These are phyloP conservation scores for Xestoiulus laeticollis DNA, from an alignment of 2,888 invertebrate genomes.

Conservation along the genomic window DNA sequence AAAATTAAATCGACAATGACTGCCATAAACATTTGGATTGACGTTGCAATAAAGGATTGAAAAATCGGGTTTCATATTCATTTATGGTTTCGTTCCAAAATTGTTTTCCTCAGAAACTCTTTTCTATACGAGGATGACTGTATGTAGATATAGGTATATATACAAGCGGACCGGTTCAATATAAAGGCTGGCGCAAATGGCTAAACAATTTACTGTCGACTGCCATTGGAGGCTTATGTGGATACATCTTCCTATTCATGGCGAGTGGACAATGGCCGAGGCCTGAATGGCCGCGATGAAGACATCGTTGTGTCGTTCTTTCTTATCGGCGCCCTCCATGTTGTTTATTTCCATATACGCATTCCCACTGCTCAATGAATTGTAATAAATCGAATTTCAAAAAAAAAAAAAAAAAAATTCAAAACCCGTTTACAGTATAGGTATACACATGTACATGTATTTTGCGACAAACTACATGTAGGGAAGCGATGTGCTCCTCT, in stretches of 20 bases:
- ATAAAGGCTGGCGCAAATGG: neutral
- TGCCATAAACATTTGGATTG: neutral
- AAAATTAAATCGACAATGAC: neutral
- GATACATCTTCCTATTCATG: neutral
- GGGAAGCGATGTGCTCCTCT: too few relatives aligned
- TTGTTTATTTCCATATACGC: slow-evolving; percentile 29
- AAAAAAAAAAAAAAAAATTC: neutral
- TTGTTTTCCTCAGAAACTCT: too few relatives aligned
- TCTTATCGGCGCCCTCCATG: slow-evolving; percentile 29
- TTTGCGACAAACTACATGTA: too few relatives aligned
- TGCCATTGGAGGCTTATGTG: slow-evolving; percentile 5
- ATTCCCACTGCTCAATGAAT: slow-evolving; percentile 9
- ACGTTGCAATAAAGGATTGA: neutral
- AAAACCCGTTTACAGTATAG: neutral
- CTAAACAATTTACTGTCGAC: slow-evolving; percentile 39
- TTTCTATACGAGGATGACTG: neutral
- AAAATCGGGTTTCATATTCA: neutral
- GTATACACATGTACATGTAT: too few relatives aligned
- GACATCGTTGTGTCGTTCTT: slow-evolving; percentile 15
- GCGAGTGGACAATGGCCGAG: slow-evolving; percentile 5
- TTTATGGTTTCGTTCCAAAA: too few relatives aligned
- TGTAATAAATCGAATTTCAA: slow-evolving; percentile 34
- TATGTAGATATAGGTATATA: too few relatives aligned
- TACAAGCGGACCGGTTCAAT: too few relatives aligned
- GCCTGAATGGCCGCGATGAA: neutral